Base-by-base conservation (phyloP, 2,113 vertebrate species). In the Anguilla rostrata region DNA sequence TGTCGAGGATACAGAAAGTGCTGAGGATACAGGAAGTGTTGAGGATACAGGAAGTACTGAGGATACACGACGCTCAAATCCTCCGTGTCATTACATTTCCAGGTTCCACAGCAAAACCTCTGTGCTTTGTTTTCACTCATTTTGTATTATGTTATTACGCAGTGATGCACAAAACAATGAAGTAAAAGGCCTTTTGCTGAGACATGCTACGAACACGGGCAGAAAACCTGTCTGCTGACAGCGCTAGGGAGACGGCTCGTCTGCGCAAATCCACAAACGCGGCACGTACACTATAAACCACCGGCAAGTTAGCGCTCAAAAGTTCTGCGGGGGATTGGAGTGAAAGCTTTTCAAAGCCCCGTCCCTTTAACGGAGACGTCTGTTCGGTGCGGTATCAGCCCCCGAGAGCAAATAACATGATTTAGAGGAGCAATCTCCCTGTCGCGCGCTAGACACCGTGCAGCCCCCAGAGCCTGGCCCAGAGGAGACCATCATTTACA, bases 241-340 rank as follows among this genome's bases (percentile, higher is more conserved):
- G 75, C 29, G 29, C 11, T 53, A n/a, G 46, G 43, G 71, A 79
- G 78, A 66, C 14, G 81, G 39, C 63, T 43, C 49, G 14, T 29
- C 39, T 81, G 49, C 14, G 39, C 15, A 49, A 81, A 63, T 63
- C 78, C 53, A 91, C 90, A 91, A 89, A 90, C 90, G 86, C 90
- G 90, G 91, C 92, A 91, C 93, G 93, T 93, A 92, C 92, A 93
- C 43, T 93, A 92, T 92, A 90, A 94, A 94, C 93, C 92, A 93
- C 90, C 91, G 87, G 87, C 92, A 90, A 91, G 92, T 88, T 92
- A 91, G 90, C 91, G 89, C 92, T 94, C 91, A 56, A 56, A 94
- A 93, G 93, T 90, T 88, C 91, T 90, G 92, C 90, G 92, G 92
- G 90, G 90, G 93, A 93, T 94, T 90, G 92, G 91, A 94, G 94